Evolutionary conservation across 2,888 invertebrate species (phyloP).

Genomic region (Drosophila limbata): DNA sequence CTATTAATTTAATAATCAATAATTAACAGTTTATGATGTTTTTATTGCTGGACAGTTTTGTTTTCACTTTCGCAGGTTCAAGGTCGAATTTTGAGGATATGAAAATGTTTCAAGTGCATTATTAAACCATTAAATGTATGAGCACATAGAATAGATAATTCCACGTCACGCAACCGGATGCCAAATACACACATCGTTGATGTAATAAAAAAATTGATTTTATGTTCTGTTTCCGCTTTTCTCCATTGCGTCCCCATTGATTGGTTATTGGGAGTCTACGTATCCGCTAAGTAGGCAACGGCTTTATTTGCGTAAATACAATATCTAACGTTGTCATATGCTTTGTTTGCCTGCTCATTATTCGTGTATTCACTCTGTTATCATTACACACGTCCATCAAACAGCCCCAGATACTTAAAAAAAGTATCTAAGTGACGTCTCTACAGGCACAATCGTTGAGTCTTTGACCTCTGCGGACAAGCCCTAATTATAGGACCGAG

Average conservation of each 20-base stretch:
- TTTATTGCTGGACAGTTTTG: background rate
- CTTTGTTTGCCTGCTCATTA: slow-evolving; percentile 20
- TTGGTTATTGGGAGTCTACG: slow-evolving; percentile 18
- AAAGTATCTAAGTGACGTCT: background rate
- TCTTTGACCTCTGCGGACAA: slow-evolving; percentile 40
- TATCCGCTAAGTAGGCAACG: slow-evolving; percentile 61
- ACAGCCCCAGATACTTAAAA: background rate
- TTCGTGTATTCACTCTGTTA: slow-evolving; percentile 31
- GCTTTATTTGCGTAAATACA: slow-evolving; percentile 32
- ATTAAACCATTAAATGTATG: slow-evolving; percentile 8
- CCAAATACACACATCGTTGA: background rate
- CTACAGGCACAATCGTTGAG: slow-evolving; percentile 4
- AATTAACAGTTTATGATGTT: too few relatives aligned
- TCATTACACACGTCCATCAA: slow-evolving; percentile 23
- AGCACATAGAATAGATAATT: background rate
- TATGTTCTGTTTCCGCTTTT: slow-evolving; percentile 56
- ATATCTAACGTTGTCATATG: slow-evolving; percentile 7
- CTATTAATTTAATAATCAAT: too few relatives aligned
- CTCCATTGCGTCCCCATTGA: slow-evolving; percentile 11
- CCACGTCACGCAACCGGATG: slow-evolving; percentile 22
- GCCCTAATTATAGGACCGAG: slow-evolving; percentile 21
- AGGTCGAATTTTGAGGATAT: background rate
- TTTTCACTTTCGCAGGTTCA: background rate
- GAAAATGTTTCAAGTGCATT: slow-evolving; percentile 1
- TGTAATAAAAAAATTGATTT: slow-evolving; percentile 58